Evolutionary conservation across 2,888 invertebrate species (phyloP).

Genomic region (Ectobius pallidus): DNA sequence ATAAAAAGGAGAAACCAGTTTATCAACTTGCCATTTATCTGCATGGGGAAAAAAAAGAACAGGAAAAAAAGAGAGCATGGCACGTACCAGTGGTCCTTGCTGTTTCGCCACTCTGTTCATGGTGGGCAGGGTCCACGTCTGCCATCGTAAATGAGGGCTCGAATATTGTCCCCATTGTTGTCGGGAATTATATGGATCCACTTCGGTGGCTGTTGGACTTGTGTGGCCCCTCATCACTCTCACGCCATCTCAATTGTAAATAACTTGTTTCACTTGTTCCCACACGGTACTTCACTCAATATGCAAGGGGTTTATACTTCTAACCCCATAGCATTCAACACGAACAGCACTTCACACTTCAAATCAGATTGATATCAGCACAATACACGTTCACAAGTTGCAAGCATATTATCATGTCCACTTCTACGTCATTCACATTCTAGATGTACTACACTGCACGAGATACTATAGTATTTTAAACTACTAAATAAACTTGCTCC

Average conservation of each 20-base stretch:
- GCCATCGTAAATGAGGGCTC: constrained; percentile 56
- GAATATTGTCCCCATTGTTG: constrained; percentile 41
- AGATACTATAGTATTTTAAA: too few species aligned
- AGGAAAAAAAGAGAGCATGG: too few species aligned
- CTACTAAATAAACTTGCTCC: too few species aligned
- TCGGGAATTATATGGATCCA: constrained; percentile 35
- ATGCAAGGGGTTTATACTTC: background rate
- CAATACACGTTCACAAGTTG: too few species aligned
- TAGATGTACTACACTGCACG: too few species aligned
- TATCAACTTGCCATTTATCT: too few species aligned
- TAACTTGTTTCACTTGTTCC: background rate
- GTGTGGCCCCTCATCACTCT: constrained; percentile 32
- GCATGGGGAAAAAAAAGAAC: too few species aligned
- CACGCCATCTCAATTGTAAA: background rate
- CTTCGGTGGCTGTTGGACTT: constrained; percentile 19
- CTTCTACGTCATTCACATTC: too few species aligned
- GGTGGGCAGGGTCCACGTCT: constrained; percentile 62
- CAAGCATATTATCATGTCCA: too few species aligned
- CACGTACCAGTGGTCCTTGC: constrained; percentile 40
- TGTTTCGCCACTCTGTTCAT: constrained; percentile 56
- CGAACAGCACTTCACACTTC: background rate
- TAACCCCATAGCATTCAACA: too few species aligned
- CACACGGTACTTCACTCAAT: background rate
- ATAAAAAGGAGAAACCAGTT: too few species aligned
- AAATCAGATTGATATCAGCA: too few species aligned